Evolutionary conservation across 1,140 invertebrate genomes (phyloP), one percentile per base, ranked within the genome.

Genomic region (Caenorhabditis brenneri): DNA sequence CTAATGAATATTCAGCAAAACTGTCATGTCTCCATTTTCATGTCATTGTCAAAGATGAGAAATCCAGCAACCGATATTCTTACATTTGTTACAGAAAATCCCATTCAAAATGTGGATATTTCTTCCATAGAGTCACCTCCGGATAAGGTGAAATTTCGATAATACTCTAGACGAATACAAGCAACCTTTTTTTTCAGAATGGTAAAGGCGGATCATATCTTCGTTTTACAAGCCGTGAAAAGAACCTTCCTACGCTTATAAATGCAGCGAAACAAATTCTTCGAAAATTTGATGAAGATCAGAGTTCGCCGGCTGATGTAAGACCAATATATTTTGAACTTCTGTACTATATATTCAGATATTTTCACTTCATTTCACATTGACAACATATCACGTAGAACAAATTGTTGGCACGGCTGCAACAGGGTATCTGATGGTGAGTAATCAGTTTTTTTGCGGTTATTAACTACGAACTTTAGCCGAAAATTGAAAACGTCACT

Each of bases 101-200:
- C 65, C 65, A 74, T 74, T 74, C 33, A 74, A 74, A 74, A 74
- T 74, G 65, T 74, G 65, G 65, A 74, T 1, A 42, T 74, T 33
- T 74, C 22, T n/a, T 46, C 46, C n/a, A 22, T 74, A n/a, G n/a
- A n/a, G n/a, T 24, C 6, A 19, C 5, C 65, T 10, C 15, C 16
- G 22, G 33, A 74, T 24, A 74, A 74, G 65, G 65, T 31, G 16
- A 24, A 10, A 24, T 15, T 27, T 15, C 6, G 4, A 7, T 29
- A 9, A 4, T 12, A 10, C 3, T 55, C 12, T 42, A 42, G 15
- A 29, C 22, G 53, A 55, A 12, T 55, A 27, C n/a, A n/a, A n/a
- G n/a, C n/a, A n/a, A n/a, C n/a, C n/a, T n/a, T n/a, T n/a, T n/a
- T 55, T 55, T 33, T 74, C 36, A 74, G 65, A 42, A 42, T 10